Base-by-base conservation (phyloP, 1,140 invertebrate species). In the Bombus waltoni region DNA sequence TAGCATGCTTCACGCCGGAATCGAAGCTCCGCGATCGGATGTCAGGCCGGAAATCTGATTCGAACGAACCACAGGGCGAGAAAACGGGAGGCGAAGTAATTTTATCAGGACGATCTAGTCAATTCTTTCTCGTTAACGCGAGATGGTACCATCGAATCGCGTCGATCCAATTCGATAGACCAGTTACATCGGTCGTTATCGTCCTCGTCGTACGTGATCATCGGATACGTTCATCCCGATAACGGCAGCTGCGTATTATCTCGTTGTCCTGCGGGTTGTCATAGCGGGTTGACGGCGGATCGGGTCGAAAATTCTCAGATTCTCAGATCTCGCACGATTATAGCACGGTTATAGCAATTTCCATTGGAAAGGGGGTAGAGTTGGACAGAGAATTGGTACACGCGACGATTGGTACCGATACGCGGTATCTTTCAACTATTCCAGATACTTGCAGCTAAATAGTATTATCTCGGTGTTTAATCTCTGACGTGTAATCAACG, bases 1-100 rank as follows among this genome's bases (percentile, higher is more conserved):
- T 74, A 85, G 65, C 89, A 89, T 87, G 74, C 76, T 87, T 78
- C 18, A 38, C 72, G 70, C 44, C 18, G 68, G n/a, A 32, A 28
- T 42, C 35, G 35, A 28, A 62, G 53, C 13, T 9, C 25, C 74
- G 25, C 35, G 68, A 42, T n/a, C 22, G 38, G 25, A 71, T 53
- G 47, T 53, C 47, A 70, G 15, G 3, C 35, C 22, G 35, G 68
- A 10, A 25, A 70, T 35, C 18, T 40, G 68, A 35, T 70, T 70
- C 38, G 18, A 32, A 35, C n/a, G 10, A 71, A 40, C 5, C 5
- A 53, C 3, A 35, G n/a, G 13, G 32, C 4, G 9, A 71, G 28
- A 40, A 28, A 42, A 10, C 40, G 25, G 5, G 22, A 25, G 15
- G 9, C 66, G 5, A 42, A 18, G 38, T 32, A 42, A 32, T 65